phyloP scores from a whole-genome alignment of 1,140 invertebrate species.

The Aphidius gifuensis region DNA sequence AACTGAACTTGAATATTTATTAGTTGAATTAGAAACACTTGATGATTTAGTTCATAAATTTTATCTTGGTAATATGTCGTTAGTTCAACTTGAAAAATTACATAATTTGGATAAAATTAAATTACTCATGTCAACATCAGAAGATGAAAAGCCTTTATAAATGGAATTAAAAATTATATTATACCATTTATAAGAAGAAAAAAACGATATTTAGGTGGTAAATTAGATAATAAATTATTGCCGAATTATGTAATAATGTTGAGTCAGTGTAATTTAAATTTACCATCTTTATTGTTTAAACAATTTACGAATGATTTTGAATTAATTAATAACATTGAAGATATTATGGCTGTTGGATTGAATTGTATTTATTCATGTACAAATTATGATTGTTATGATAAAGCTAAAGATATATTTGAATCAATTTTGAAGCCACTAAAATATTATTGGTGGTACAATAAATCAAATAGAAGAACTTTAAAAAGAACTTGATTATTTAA shows the following conservation, averaged over 20 bases:
- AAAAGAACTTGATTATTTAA: slow-evolving; percentile 52
- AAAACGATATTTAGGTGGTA: slow-evolving; percentile 54
- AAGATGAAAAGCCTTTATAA: slow-evolving; percentile 57
- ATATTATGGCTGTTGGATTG: slow-evolving; percentile 39
- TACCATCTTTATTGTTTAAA: slow-evolving; percentile 43
- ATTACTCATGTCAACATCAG: slow-evolving; percentile 65
- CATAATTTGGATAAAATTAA: slow-evolving; percentile 64
- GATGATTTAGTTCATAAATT: slow-evolving; percentile 74
- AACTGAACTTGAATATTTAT: slow-evolving; percentile 60
- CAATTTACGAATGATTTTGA: slow-evolving; percentile 39
- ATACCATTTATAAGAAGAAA: slow-evolving; percentile 64
- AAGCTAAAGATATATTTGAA: slow-evolving; percentile 49
- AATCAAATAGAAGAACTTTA: slow-evolving; percentile 47
- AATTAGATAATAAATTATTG: slow-evolving; percentile 30
- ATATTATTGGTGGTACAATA: slow-evolving; percentile 30
- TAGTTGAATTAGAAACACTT: slow-evolving; percentile 67
- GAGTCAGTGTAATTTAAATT: slow-evolving; percentile 41
- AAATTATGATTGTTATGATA: slow-evolving; percentile 52
- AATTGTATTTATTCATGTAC: slow-evolving; percentile 53
- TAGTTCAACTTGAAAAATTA: slow-evolving; percentile 63
- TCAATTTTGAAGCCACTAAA: slow-evolving; percentile 43
- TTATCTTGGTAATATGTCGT: slow-evolving; percentile 60
- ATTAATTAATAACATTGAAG: slow-evolving; percentile 40
- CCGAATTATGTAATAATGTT: slow-evolving; percentile 43
- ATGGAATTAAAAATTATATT: slow-evolving; percentile 60